These are phyloP conservation scores for Drosophila tropicalis DNA, from an alignment of 1,140 invertebrate species.

Conservation along the genomic window DNA sequence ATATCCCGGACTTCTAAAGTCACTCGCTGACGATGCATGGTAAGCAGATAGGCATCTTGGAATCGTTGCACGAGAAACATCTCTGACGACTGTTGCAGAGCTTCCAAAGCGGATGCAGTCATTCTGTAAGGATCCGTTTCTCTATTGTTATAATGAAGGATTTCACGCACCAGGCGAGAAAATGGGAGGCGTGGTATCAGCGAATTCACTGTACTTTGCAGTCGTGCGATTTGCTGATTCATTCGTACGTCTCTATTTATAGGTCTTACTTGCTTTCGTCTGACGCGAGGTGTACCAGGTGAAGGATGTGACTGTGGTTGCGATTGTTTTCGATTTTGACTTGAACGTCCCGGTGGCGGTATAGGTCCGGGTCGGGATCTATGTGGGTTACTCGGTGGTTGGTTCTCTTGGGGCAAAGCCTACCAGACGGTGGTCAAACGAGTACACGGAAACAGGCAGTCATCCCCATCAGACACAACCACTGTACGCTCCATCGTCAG, in stretches of 20 bases:
- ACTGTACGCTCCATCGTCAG: too few species aligned
- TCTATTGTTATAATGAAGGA: slow-evolving; percentile 11
- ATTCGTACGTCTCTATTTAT: not conserved
- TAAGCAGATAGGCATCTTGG: slow-evolving; percentile 88
- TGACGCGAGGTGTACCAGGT: not conserved
- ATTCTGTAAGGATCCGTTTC: slow-evolving; percentile 74
- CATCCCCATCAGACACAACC: too few species aligned
- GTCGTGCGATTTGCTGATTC: slow-evolving; percentile 26
- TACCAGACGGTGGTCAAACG: too few species aligned
- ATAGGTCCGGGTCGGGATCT: not conserved
- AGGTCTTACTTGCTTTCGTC: slow-evolving; percentile 44
- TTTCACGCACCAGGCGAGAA: slow-evolving; percentile 71
- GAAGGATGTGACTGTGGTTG: not conserved
- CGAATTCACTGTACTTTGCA: slow-evolving; percentile 8
- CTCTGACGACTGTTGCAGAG: slow-evolving; percentile 89
- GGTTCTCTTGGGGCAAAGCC: too few species aligned
- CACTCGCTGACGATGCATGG: slow-evolving; percentile 89
- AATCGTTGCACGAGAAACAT: slow-evolving; percentile 91
- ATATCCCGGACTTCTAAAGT: slow-evolving; percentile 89
- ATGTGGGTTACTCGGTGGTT: not conserved
- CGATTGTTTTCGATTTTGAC: not conserved
- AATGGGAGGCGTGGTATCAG: slow-evolving; percentile 75
- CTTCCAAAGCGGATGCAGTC: slow-evolving; percentile 85
- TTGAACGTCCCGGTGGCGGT: not conserved
- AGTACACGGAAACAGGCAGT: too few species aligned